Conservation (phyloP, 2,888 invertebrate species). For the Anorthoa munda region DNA sequence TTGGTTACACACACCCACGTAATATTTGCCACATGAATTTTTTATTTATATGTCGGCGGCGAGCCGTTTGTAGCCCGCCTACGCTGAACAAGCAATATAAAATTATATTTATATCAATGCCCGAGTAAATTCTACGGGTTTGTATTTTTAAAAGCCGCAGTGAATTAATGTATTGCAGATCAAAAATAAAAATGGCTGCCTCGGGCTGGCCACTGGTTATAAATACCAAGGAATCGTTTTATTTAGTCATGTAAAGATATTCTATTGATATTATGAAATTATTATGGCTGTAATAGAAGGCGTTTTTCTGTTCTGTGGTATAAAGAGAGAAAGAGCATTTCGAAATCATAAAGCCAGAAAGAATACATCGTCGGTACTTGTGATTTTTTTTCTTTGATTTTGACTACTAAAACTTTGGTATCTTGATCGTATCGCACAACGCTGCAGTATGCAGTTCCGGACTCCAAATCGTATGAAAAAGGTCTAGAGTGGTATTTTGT, state of each 20-base stretch:
- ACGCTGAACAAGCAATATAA: conserved; percentile 46
- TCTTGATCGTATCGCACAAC: too few relatives aligned
- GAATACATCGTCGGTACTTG: too few relatives aligned
- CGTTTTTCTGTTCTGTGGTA: too few relatives aligned
- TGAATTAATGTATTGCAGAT: conserved; percentile 22
- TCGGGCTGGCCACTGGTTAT: not conserved
- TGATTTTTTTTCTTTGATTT: too few relatives aligned
- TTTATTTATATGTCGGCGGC: conserved; percentile 39
- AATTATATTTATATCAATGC: conserved; percentile 52
- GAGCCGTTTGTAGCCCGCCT: conserved; percentile 35
- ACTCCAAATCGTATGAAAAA: too few relatives aligned
- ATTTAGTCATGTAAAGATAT: conserved; percentile 14
- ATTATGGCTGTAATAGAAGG: not conserved
- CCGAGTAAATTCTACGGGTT: conserved; percentile 27
- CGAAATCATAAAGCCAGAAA: too few relatives aligned
- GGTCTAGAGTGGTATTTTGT: too few relatives aligned
- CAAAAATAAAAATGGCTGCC: conserved; percentile 22
- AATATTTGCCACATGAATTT: conserved; percentile 48
- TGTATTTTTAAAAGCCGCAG: conserved; percentile 33
- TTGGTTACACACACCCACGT: conserved; percentile 38
- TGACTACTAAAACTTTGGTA: too few relatives aligned
- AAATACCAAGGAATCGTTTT: conserved; percentile 21
- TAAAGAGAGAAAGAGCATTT: not conserved
- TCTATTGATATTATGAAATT: conserved; percentile 20
- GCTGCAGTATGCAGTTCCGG: too few relatives aligned